Evolutionary conservation across 1,140 invertebrate genomes (phyloP), one percentile per base, ranked within the genome.

Genomic region (Steinernema feltiae): DNA sequence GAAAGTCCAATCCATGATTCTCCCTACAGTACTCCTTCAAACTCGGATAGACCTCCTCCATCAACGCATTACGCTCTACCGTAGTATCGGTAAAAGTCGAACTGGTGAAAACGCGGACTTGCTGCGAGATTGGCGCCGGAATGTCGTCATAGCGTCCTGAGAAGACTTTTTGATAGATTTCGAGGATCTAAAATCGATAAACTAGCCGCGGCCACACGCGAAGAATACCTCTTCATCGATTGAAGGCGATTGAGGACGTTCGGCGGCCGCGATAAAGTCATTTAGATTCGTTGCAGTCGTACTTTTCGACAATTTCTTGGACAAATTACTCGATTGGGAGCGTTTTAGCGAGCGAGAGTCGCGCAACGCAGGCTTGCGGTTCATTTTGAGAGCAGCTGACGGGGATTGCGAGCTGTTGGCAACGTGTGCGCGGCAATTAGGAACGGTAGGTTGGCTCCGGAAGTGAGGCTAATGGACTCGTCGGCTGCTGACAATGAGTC

Each of bases 41-140:
- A 86, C 92, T 92, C 0, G 96, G 95, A 87, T 98, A 99, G 75
- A 95, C 96, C 87, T 97, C 94, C 35, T 96, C 94, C 95, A 99
- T 99, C 18, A 98, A 84, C 0, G 94, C 96, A 88, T 98, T 98
- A 81, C 96, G 90, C 87, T 99, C 96, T 90, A 97, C 92, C 1
- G 94, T 94, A 1, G 95, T 98, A 87, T 99, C 96, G 86, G 96
- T 98, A 84, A 98, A 98, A 0, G 96, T 98, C 0, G 95, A 98
- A 85, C 94, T 97, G 18, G 95, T 98, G 86, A 99, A 99, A 82
- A 99, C 98, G 77, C 96, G 90, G 21, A 98, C 95, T 83, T 98
- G 96, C 89, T 97, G 98, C 0, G 95, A 97, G 87, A 94, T 95
- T 32, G 98, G 93, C 0, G 94, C 92, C 0, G 95, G 95, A 76